phyloP scores from a whole-genome alignment of 1,140 invertebrate species.

The Zaprionus camerounensis region DNA sequence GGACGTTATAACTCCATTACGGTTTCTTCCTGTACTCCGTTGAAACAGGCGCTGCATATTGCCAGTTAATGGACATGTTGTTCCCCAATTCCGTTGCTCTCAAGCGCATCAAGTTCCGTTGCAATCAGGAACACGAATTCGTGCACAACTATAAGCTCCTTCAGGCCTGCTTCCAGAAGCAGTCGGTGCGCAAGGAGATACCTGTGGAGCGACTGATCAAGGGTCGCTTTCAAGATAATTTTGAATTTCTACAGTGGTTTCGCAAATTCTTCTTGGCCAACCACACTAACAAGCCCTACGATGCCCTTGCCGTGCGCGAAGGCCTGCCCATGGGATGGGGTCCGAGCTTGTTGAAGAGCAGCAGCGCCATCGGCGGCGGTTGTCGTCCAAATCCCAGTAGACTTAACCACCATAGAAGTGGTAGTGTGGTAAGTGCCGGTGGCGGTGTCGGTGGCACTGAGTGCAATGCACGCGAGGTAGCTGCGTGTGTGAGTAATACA shows the following conservation, averaged over 20 bases:
- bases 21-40: background rate
- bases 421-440: too few relatives aligned
- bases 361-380: background rate
- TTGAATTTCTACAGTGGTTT: slow-evolving; percentile 99
- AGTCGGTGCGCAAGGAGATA: slow-evolving; percentile 95
- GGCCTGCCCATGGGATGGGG: slow-evolving; percentile 30
- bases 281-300: slow-evolving; percentile 85
- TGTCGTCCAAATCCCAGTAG: background rate
- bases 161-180: slow-evolving; percentile 97
- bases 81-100: slow-evolving; percentile 95
- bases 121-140: slow-evolving; percentile 99
- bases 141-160: slow-evolving; percentile 99
- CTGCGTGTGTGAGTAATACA: background rate
- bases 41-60: slow-evolving; percentile 91
- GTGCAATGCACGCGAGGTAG: background rate
- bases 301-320: slow-evolving; percentile 22
- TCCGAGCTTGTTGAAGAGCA: background rate
- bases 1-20: background rate
- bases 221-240: slow-evolving; percentile 98
- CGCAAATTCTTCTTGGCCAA: slow-evolving; percentile 98
- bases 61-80: slow-evolving; percentile 99
- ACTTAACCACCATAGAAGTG: background rate
- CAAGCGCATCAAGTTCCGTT: slow-evolving; percentile 98
- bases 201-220: slow-evolving; percentile 94
- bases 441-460: too few relatives aligned